A percentile compares a stretch with the other conserved stretches of the same genome.
Conservation (phyloP, 2,797 vertebrate genomes). For the Acanthopagrus latus region DNA sequence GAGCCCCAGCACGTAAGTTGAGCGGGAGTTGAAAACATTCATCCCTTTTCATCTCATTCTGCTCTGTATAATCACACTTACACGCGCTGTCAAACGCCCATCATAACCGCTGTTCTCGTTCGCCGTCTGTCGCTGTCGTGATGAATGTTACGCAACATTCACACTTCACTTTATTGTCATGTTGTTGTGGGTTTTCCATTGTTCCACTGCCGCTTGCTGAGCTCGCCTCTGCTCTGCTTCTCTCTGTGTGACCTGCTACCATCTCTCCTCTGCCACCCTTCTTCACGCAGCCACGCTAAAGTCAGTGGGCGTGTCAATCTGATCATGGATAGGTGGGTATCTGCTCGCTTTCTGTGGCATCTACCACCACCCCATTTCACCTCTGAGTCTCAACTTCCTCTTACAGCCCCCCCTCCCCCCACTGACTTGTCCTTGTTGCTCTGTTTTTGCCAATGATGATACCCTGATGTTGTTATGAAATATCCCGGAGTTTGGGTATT, state of each 20-base stretch:
- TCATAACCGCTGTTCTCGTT: constrained; percentile 21
- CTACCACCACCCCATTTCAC: constrained; percentile 62
- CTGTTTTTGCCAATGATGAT: constrained; percentile 25
- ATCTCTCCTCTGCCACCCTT: constrained; percentile 81
- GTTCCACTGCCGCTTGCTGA: constrained; percentile 36
- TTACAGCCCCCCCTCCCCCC: constrained; percentile 16
- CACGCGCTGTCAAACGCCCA: not conserved
- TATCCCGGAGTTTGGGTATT: constrained; percentile 13
- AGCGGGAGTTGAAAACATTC: constrained; percentile 21
- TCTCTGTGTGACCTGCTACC: constrained; percentile 73
- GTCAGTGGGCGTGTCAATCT: constrained; percentile 98
- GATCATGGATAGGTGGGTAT: constrained; percentile 99
- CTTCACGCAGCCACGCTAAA: constrained; percentile 95
- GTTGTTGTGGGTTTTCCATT: constrained; percentile 32
- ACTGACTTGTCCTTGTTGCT: constrained; percentile 8
- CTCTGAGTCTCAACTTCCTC: constrained; percentile 35
- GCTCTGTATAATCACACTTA: constrained; percentile 7
- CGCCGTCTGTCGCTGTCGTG: not conserved
- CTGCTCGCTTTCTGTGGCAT: constrained; percentile 81
- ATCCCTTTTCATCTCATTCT: constrained; percentile 22
- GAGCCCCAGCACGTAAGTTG: not conserved
- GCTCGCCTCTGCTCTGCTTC: constrained; percentile 56
- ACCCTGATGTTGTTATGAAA: constrained; percentile 21
- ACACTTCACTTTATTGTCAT: constrained; percentile 13
- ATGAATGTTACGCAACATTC: not conserved